A percentile compares a stretch with the other conserved stretches of the same genome.
Conservation (phyloP, 2,888 invertebrate species). For the Lysandra coridon region DNA sequence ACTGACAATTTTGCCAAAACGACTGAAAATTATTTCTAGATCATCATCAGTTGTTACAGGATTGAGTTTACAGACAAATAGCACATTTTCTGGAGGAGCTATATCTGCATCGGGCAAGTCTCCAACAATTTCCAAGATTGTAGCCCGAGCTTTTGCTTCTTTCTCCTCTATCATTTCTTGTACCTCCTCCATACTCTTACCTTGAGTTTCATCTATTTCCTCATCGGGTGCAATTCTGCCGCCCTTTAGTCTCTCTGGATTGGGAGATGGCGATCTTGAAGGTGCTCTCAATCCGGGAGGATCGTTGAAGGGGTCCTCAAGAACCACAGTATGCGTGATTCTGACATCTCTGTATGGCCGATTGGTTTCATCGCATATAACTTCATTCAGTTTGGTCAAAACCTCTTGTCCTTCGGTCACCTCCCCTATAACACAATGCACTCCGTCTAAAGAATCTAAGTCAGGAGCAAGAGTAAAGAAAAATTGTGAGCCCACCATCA, state of each 20-base stretch:
- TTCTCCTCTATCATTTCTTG: conserved; percentile 92
- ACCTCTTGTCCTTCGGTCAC: conserved; percentile 95
- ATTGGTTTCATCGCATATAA: conserved; percentile 93
- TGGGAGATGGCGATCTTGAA: conserved; percentile 93
- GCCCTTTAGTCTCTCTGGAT: conserved; percentile 88
- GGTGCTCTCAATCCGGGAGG: conserved; percentile 88
- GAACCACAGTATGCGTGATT: conserved; percentile 96
- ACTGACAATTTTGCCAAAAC: conserved; percentile 95
- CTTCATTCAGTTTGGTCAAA: conserved; percentile 93
- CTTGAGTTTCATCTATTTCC: conserved; percentile 93
- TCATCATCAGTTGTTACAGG: conserved; percentile 99
- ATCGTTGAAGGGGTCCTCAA: conserved; percentile 98
- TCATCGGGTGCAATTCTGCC: conserved; percentile 96
- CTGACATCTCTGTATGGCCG: conserved; percentile 97
- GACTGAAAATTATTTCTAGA: conserved; percentile 97
- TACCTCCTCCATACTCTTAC: conserved; percentile 91
- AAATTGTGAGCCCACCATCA: conserved; percentile 96
- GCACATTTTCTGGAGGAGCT: conserved; percentile 98
- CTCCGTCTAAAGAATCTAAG: conserved; percentile 92
- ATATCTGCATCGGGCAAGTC: conserved; percentile 98
- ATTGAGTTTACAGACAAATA: conserved; percentile 99
- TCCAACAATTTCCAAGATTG: conserved; percentile 98
- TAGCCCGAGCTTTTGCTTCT: conserved; percentile 97
- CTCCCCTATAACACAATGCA: conserved; percentile 97
- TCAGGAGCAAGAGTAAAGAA: conserved; percentile 95